Evolutionary conservation across 2,113 vertebrate genomes (phyloP).

Genomic region (Dicaeum eximium): DNA sequence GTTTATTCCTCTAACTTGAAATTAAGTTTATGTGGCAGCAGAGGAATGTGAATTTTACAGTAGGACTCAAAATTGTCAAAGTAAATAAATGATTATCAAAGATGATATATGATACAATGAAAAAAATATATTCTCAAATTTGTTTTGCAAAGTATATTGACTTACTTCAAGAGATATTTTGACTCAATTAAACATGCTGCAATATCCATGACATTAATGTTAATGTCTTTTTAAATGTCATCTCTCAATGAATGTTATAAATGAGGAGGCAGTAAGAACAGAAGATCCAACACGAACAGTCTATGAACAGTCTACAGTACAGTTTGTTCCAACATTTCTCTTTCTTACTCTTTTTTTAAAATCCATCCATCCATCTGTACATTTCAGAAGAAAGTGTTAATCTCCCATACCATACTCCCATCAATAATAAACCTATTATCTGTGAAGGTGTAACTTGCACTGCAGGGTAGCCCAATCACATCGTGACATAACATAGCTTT

Average conservation of each 20-base stretch:
- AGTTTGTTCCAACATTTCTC: not conserved
- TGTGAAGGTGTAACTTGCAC: not conserved
- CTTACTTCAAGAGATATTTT: not conserved
- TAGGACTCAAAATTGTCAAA: not conserved
- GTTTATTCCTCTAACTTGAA: not conserved
- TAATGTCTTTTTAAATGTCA: constrained; percentile 15
- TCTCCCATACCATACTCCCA: not conserved
- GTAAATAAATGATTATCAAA: not conserved
- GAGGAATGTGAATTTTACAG: not conserved
- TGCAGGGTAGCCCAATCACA: not conserved
- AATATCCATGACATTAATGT: not conserved
- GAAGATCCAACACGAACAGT: not conserved
- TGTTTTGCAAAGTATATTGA: not conserved
- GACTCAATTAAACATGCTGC: not conserved
- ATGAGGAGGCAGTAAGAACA: not conserved
- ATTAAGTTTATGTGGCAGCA: not conserved
- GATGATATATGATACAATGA: not conserved
- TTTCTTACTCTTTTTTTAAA: not conserved
- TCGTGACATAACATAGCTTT: not conserved
- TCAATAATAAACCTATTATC: not conserved
- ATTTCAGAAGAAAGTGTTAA: not conserved
- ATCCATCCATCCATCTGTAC: not conserved
- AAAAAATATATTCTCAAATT: not conserved
- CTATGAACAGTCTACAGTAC: not conserved
- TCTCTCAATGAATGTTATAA: not conserved